These are phyloP conservation scores for Elachura formosa DNA, from an alignment of 2,113 vertebrate species.

Conservation along the genomic window DNA sequence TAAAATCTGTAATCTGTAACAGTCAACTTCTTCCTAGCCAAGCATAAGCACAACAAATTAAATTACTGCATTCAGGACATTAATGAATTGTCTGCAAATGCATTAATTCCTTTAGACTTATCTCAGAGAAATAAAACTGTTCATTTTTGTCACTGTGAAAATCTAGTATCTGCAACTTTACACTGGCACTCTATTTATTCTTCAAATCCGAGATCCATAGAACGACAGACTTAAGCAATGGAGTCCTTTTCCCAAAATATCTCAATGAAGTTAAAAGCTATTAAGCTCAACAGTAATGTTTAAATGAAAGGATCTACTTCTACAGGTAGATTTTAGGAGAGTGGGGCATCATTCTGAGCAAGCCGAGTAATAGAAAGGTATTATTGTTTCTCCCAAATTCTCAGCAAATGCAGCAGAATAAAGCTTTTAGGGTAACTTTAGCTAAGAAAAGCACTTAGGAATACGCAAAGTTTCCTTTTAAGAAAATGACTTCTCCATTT, in stretches of 20 bases:
- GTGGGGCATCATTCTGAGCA: neutral
- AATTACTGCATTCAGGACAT: neutral
- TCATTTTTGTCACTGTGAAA: neutral
- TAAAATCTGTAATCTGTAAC: conserved; percentile 48
- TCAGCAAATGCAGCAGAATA: neutral
- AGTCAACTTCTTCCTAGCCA: neutral
- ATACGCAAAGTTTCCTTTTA: conserved; percentile 55
- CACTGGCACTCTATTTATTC: neutral
- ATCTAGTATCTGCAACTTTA: neutral
- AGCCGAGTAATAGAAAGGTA: neutral
- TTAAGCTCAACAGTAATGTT: neutral
- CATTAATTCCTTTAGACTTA: neutral
- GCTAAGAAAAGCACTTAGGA: conserved; percentile 55
- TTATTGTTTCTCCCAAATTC: conserved; percentile 13
- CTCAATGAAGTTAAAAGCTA: neutral
- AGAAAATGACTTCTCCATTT: conserved; percentile 63
- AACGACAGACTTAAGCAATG: neutral
- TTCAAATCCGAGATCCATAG: neutral
- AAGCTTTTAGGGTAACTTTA: conserved; percentile 58
- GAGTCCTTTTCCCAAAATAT: neutral
- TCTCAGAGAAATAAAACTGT: neutral
- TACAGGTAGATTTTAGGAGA: conserved; percentile 35
- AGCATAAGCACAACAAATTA: conserved; percentile 5
- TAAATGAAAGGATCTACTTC: neutral
- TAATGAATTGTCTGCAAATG: neutral